Base-by-base conservation (phyloP, 2,797 vertebrate species). In the Apogon hyalosoma region DNA sequence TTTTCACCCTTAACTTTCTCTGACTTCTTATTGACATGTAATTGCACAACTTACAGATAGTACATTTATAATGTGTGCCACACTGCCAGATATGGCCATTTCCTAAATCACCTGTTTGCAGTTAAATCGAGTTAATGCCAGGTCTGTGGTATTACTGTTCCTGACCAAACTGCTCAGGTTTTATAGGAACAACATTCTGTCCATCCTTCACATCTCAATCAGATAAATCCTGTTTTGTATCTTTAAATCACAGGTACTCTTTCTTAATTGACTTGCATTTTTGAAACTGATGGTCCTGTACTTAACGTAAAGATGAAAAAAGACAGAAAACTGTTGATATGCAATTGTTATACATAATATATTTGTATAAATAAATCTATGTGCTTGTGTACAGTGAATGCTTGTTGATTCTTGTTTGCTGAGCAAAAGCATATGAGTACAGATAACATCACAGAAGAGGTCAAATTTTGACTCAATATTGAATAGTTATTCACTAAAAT, bases 341-440 rank as follows among this genome's bases (percentile, higher is more conserved):
- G 93, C 93, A 95, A 94, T 94, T 94, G 93, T 94, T 91, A 93
- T 94, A 94, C 90, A 93, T 93, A 94, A 80, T 95, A 95, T 95
- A 95, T 95, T 95, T 95, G 93, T 95, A 94, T 91, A 92, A 95
- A 95, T 94, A 94, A 94, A 94, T 92, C 87, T 84, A 90, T 90
- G 92, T 93, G 87, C 83, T 92, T 92, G 93, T 94, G 89, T 91
- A 90, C 87, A 91, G 84, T 85, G 82, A 80, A 19, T 31, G 15
- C 18, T 43, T 52, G 67, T 81, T 1, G 45, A 62, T 3, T 36
- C 14, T 59, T 51, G 2, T 14, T 69, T 86, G 2, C 12, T 36
- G 18, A 12, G 24, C 24, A 28, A 36, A 36, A 36, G 33, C 7
- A 36, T 9, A 36, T 8, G 33, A 36, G 33, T 8, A 33, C 21